Conservation (phyloP, 1,140 invertebrate genomes). For the Drosophila pseudoobscura region DNA sequence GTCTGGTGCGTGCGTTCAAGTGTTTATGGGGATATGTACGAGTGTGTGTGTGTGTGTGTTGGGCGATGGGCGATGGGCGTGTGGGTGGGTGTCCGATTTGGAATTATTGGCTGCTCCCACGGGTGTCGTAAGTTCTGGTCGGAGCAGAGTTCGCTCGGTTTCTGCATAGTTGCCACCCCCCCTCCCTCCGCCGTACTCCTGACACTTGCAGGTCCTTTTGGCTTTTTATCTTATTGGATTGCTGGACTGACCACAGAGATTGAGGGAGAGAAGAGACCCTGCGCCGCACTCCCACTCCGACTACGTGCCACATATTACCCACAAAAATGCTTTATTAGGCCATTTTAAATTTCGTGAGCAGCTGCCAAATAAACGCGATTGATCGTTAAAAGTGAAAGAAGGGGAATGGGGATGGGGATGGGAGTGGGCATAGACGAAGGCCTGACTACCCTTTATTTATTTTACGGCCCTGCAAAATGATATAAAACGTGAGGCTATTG, state of each 20-base stretch:
- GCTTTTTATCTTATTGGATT: slow-evolving; percentile 74
- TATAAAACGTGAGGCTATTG: too few species aligned
- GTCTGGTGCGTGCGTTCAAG: slow-evolving; percentile 23
- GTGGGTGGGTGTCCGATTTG: slow-evolving; percentile 65
- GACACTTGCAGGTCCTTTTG: slow-evolving; percentile 3
- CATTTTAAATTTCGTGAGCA: slow-evolving; percentile 66
- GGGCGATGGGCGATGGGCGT: slow-evolving; percentile 6
- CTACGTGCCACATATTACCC: slow-evolving; percentile 28
- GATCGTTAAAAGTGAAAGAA: slow-evolving; percentile 53
- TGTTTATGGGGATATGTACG: slow-evolving; percentile 31
- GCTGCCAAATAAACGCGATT: slow-evolving; percentile 67
- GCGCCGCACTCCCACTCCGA: background rate
- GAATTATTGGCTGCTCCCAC: slow-evolving; percentile 82
- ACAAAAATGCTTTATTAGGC: slow-evolving; percentile 52
- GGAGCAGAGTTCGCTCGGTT: slow-evolving; percentile 25
- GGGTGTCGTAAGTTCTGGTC: slow-evolving; percentile 75
- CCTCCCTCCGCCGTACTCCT: background rate
- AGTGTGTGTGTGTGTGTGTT: background rate
- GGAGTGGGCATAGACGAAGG: background rate
- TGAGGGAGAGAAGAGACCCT: slow-evolving; percentile 19
- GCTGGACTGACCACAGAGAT: slow-evolving; percentile 68
- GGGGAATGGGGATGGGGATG: background rate
- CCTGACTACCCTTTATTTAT: slow-evolving; percentile 12
- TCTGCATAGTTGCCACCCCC: slow-evolving; percentile 59
- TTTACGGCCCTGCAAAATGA: background rate